These are phyloP conservation scores for Herpetotheres cachinnans DNA, from an alignment of 2,113 vertebrate genomes.

Conservation along the genomic window DNA sequence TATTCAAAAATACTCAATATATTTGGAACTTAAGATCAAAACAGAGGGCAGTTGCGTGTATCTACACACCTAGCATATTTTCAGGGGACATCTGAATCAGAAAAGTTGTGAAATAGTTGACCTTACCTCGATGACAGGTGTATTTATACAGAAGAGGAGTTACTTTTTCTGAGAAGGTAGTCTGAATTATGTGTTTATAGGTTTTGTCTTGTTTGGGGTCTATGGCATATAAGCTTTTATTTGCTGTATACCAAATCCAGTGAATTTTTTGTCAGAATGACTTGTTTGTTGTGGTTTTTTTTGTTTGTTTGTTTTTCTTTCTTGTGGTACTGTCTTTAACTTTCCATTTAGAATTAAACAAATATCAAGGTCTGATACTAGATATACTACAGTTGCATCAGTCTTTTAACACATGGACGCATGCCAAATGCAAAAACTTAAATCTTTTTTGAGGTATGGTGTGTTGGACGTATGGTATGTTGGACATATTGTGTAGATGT, in stretches of 20 bases:
- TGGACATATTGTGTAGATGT: not conserved
- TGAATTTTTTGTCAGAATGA: not conserved
- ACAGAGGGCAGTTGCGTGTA: not conserved
- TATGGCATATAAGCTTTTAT: not conserved
- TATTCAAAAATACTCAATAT: not conserved
- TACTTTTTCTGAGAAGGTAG: not conserved
- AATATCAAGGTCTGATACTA: not conserved
- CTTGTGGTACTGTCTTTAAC: not conserved
- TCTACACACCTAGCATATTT: not conserved
- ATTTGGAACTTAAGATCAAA: not conserved
- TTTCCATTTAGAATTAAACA: not conserved
- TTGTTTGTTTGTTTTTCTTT: not conserved
- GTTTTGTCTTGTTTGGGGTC: not conserved
- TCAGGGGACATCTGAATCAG: not conserved
- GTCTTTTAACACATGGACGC: not conserved
- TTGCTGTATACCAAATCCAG: not conserved
- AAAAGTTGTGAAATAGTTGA: not conserved
- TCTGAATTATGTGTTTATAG: not conserved
- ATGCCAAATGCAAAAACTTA: not conserved
- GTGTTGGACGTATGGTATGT: not conserved
- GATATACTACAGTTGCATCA: not conserved
- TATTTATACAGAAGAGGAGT: not conserved
- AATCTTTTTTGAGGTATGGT: not conserved
- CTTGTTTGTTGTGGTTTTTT: not conserved
- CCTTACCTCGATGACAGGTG: not conserved